phyloP scores from a whole-genome alignment of 1,140 invertebrate species.

The Artemia franciscana region DNA sequence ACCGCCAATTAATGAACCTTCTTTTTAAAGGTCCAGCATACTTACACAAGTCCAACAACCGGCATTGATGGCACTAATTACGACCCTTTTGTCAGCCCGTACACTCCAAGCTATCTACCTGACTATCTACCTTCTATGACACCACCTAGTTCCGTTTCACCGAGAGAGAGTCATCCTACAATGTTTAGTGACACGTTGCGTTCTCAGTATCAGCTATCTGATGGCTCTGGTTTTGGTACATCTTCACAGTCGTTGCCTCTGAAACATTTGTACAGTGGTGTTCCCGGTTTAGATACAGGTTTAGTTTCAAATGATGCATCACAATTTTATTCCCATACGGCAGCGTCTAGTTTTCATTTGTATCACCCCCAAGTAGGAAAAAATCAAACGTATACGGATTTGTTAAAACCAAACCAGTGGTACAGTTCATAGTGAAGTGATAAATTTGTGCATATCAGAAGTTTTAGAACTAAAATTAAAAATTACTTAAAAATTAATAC shows the following conservation, averaged over 20 bases:
- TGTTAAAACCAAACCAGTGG: conserved; percentile 16
- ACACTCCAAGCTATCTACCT: conserved; percentile 10
- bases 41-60: conserved; percentile 12
- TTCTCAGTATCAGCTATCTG: conserved; percentile 26
- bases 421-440: not conserved
- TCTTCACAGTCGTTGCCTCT: conserved; percentile 47
- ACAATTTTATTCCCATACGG: conserved; percentile 55
- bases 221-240: conserved; percentile 9
- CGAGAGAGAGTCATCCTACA: conserved; percentile 46
- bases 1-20: conserved; percentile 26
- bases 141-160: conserved; percentile 78
- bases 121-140: conserved; percentile 58
- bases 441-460: not conserved
- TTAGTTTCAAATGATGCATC: conserved; percentile 35
- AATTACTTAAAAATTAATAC: too few relatives aligned
- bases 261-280: conserved; percentile 37
- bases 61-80: conserved; percentile 14
- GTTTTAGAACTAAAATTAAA: too few relatives aligned
- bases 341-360: conserved; percentile 54
- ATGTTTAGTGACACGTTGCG: conserved; percentile 27
- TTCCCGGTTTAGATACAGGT: conserved; percentile 22
- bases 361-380: conserved; percentile 48
- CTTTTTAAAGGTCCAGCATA: not conserved
- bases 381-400: conserved; percentile 27
- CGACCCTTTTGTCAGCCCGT: conserved; percentile 9